Conservation (phyloP, 2,797 vertebrate genomes). For the Eulemur mongoz region DNA sequence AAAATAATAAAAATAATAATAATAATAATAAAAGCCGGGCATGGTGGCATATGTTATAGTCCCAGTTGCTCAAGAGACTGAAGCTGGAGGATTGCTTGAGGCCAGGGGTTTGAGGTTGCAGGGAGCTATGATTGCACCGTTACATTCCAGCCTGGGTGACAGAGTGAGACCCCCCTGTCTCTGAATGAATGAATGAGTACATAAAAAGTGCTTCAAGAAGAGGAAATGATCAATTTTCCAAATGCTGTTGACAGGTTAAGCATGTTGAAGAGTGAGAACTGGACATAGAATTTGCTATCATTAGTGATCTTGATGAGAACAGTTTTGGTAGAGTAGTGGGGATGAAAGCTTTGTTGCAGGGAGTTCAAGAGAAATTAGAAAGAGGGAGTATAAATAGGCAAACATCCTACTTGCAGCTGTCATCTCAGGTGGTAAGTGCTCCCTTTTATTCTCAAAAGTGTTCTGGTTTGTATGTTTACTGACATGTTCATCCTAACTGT, state of each 20-base stretch:
- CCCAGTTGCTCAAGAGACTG: rapidly evolving
- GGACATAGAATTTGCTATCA: not conserved
- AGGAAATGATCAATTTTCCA: not conserved
- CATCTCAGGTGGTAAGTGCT: not conserved
- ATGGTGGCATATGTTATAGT: not conserved
- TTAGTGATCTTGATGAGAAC: not conserved
- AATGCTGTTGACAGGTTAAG: not conserved
- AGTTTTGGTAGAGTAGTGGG: not conserved
- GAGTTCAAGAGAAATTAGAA: not conserved
- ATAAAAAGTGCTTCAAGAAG: not conserved
- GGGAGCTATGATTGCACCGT: not conserved
- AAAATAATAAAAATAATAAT: not conserved
- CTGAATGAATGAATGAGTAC: not conserved
- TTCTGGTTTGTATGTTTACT: not conserved
- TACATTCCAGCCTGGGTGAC: not conserved
- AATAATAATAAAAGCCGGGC: not conserved
- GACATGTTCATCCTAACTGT: not conserved
- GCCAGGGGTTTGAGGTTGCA: not conserved
- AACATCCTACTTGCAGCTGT: not conserved
- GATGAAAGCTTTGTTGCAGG: not conserved
- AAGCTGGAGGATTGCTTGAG: not conserved
- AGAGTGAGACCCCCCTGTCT: not conserved
- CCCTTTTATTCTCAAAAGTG: not conserved
- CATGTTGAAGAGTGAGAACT: not conserved
- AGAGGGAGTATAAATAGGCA: not conserved